Evolutionary conservation across 1,140 invertebrate genomes (phyloP).

Genomic region (Diachasma alloeum): DNA sequence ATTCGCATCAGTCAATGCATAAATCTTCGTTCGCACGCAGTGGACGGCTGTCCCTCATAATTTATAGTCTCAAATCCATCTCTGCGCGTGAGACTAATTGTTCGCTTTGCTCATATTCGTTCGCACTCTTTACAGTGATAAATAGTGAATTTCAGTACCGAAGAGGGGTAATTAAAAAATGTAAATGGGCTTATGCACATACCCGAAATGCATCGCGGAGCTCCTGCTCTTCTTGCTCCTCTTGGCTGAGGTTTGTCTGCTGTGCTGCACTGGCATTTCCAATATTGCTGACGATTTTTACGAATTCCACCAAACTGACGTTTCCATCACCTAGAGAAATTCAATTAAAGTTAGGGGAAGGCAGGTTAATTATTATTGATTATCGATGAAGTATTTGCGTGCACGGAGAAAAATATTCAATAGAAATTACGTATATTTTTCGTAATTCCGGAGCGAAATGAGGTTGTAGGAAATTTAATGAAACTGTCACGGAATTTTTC

Average conservation of each 20-base stretch:
- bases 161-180: too few relatives aligned
- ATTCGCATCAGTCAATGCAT: neutral
- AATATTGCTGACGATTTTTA: conserved; percentile 89
- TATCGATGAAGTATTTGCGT: too few relatives aligned
- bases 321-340: conserved; percentile 80
- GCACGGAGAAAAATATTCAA: too few relatives aligned
- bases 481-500: too few relatives aligned
- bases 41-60: neutral
- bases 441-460: too few relatives aligned
- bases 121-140: neutral
- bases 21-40: neutral
- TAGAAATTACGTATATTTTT: too few relatives aligned
- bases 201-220: conserved; percentile 87
- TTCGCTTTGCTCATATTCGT: neutral
- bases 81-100: neutral
- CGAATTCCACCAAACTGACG: conserved; percentile 92
- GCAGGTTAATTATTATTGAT: neutral
- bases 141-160: neutral
- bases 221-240: conserved; percentile 83
- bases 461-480: too few relatives aligned
- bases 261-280: conserved; percentile 69
- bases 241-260: conserved; percentile 66
- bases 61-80: neutral
- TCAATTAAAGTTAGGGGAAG: neutral
- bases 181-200: conserved; percentile 36